Evolutionary conservation across 2,888 invertebrate genomes (phyloP), one percentile per base, ranked within the genome.

Genomic region (Amphipyra tragopoginis): DNA sequence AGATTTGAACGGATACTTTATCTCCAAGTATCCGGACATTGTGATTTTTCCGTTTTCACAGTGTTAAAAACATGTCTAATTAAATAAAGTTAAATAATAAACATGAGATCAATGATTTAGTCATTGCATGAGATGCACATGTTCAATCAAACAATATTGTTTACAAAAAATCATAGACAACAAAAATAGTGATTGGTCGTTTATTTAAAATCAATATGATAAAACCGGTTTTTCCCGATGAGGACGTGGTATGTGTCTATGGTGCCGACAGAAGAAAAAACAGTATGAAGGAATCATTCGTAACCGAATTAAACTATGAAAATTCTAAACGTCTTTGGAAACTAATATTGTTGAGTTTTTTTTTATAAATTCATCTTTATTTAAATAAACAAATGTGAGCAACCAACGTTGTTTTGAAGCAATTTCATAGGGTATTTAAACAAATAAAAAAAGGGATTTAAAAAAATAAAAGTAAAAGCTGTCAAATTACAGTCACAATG

Each of bases 1-100:
- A 33, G 95, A 95, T 85, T 95, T 96, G 52, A 95, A 95, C 36
- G 96, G 96, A 84, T 96, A 96, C 90, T 96, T 96, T 74, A 96
- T 95, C 79, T 96, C 96, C 72, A 96, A 90, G 88, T 96, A 96
- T 68, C 96, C 96, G 58, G 95, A 95, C 92, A 95, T 93, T 66
- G 85, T 87, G 51, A 57, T 53, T 67, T 54, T 67, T 34, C 1
- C 42, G 61, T 65, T 76, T 72, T 73, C 56, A 71, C 51, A 58
- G 56, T 59, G 47, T 64, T 70, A 59, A 66, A 63, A 59, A 42
- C 70, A 76, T 73, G 64, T 77, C 55, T 70, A 60, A 60, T 53
- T 58, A 76, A 57, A 73, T 74, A 75, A 72, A 21, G 21, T 21
- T 21, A 21, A 21, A 43, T 58, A 64, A 60, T 67, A 70, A 74